Conservation (phyloP, 2,113 vertebrate genomes). For the Aldabrachelys gigantea region DNA sequence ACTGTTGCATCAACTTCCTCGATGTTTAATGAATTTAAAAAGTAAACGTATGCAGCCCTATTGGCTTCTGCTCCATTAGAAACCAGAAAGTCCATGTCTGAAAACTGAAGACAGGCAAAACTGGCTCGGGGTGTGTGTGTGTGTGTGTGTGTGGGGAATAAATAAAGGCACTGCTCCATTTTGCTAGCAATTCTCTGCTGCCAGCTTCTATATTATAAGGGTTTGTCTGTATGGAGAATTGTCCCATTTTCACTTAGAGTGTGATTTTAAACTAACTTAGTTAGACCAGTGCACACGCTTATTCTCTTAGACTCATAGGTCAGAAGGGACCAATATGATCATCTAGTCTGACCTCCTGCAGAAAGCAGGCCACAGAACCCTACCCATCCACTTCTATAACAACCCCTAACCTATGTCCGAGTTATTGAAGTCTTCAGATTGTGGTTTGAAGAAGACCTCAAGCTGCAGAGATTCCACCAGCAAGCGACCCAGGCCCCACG, state of each 20-base stretch:
- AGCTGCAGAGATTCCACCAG: no score
- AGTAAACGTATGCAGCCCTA: neutral
- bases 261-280: neutral
- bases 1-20: neutral
- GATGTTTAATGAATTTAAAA: neutral
- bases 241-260: neutral
- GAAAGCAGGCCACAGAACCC: no score
- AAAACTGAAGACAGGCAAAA: neutral
- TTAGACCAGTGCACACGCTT: neutral
- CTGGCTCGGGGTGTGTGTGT: no score
- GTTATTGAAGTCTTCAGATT: no score
- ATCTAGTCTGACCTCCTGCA: no score
- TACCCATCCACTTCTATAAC: no score
- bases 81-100: neutral
- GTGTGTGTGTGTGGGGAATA: no score
- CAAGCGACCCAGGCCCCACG: no score
- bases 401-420: no score
- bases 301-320: no score
- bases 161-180: neutral
- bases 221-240: neutral
- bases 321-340: no score
- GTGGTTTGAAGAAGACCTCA: no score
- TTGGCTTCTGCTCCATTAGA: neutral
- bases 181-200: neutral
- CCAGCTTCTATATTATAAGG: neutral